These are phyloP conservation scores for Eristalinus aeneus DNA, from an alignment of 2,888 invertebrate species.

Conservation along the genomic window DNA sequence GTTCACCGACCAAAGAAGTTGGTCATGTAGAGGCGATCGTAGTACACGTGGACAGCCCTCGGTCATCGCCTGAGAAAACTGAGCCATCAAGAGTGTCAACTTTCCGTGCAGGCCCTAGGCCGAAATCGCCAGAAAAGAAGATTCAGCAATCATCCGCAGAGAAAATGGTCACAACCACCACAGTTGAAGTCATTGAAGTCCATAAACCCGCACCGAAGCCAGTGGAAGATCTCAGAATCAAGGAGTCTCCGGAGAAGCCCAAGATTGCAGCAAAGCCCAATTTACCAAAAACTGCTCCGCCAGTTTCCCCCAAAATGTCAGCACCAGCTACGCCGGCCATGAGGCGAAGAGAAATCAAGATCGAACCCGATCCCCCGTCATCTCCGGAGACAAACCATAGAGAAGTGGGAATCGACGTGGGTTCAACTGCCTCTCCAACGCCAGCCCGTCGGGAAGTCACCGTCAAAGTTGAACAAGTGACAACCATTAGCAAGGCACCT, in stretches of 20 bases:
- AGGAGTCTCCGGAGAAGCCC: slow-evolving; percentile 45
- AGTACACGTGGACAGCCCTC: slow-evolving; percentile 71
- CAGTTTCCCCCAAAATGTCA: slow-evolving; percentile 19
- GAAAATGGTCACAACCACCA: neutral
- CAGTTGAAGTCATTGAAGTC: slow-evolving; percentile 6
- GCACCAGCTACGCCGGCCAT: slow-evolving; percentile 54
- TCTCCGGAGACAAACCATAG: slow-evolving; percentile 40
- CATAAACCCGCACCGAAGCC: slow-evolving; percentile 2
- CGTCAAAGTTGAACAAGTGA: slow-evolving; percentile 5
- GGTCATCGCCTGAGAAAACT: slow-evolving; percentile 57
- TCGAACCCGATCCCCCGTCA: slow-evolving; percentile 21
- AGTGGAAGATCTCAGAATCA: slow-evolving; percentile 22
- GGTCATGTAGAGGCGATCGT: slow-evolving; percentile 73
- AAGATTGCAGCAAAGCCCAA: slow-evolving; percentile 59
- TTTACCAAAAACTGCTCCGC: slow-evolving; percentile 38
- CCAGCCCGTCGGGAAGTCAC: slow-evolving; percentile 27
- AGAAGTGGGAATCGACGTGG: slow-evolving; percentile 34
- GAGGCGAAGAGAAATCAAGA: slow-evolving; percentile 50
- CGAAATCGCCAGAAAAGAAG: slow-evolving; percentile 13
- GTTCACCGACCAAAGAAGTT: slow-evolving; percentile 61
- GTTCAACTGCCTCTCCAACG: neutral
- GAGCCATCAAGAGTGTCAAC: slow-evolving; percentile 36
- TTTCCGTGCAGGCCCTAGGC: slow-evolving; percentile 20
- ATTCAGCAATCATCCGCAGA: neutral
- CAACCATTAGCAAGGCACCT: neutral